phyloP scores from a whole-genome alignment of 1,140 invertebrate species.

The Chymomyza costata region DNA sequence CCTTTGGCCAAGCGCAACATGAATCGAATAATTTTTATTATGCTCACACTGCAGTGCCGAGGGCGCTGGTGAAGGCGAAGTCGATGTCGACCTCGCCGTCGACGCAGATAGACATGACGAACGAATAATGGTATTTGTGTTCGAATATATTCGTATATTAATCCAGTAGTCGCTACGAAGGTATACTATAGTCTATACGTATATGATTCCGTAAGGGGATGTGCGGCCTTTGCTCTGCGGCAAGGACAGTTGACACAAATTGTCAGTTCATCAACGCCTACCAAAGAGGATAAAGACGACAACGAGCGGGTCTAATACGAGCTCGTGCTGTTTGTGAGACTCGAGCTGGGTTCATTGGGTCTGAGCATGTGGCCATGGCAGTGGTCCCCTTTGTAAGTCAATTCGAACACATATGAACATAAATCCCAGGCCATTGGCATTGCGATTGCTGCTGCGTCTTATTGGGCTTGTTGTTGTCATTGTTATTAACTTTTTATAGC shows the following conservation, averaged over 20 bases:
- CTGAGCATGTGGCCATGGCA: conserved; percentile 5
- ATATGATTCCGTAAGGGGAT: no score
- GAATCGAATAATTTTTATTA: conserved; percentile 72
- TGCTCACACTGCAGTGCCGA: conserved; percentile 30
- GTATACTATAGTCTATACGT: no score
- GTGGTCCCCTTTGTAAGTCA: conserved; percentile 42
- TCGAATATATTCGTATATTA: no score
- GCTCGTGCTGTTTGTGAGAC: conserved; percentile 2
- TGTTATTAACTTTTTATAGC: conserved; percentile 72
- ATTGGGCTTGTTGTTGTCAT: conserved; percentile 37
- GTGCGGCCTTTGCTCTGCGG: conserved; percentile 53
- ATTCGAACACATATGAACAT: conserved; percentile 31
- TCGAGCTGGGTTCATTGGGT: conserved; percentile 25
- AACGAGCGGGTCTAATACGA: conserved; percentile 18
- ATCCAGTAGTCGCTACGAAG: no score
- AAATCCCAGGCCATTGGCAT: conserved; percentile 67
- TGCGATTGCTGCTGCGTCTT: conserved; percentile 15
- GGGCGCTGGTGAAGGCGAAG: background rate
- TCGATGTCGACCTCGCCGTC: no score
- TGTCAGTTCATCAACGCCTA: conserved; percentile 73
- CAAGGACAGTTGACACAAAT: conserved; percentile 67
- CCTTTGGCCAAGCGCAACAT: conserved; percentile 56
- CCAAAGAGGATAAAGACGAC: conserved; percentile 60
- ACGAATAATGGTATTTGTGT: conserved; percentile 67
- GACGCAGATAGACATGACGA: conserved; percentile 12